Percentiles rank a stretch among this genome's conserved stretches.
These are phyloP conservation scores for Dendrolimus houi DNA, from an alignment of 2,888 invertebrate genomes.

Conservation along the genomic window DNA sequence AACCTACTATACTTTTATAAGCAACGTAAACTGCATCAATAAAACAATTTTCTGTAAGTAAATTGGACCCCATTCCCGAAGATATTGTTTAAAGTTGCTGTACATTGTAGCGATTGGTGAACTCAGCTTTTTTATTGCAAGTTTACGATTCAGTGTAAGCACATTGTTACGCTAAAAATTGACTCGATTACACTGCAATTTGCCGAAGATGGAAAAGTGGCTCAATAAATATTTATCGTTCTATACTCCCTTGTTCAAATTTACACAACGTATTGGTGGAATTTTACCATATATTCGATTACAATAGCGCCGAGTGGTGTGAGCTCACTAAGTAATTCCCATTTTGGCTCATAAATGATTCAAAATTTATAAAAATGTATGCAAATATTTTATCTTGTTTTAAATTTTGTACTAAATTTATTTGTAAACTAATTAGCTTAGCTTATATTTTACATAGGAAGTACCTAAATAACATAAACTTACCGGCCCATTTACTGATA, in stretches of 20 bases:
- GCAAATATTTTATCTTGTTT: too few species aligned
- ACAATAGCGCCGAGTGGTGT: slow-evolving; percentile 29
- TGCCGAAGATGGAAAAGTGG: slow-evolving; percentile 54
- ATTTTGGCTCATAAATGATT: too few species aligned
- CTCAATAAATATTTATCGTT: slow-evolving; percentile 68
- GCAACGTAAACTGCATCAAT: slow-evolving; percentile 41
- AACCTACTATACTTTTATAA: slow-evolving; percentile 32
- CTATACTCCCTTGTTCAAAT: slow-evolving; percentile 39
- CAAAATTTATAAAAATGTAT: too few species aligned
- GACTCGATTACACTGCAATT: slow-evolving; percentile 66
- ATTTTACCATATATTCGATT: slow-evolving; percentile 40
- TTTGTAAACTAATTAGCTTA: too few species aligned
- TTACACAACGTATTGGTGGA: slow-evolving; percentile 42
- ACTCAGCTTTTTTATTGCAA: slow-evolving; percentile 13
- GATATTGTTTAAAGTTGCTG: slow-evolving; percentile 36
- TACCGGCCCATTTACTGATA: too few species aligned
- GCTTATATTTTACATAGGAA: too few species aligned
- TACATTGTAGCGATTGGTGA: slow-evolving; percentile 11
- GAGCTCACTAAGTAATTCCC: neutral
- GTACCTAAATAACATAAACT: too few species aligned
- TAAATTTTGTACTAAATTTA: too few species aligned
- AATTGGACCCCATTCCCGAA: slow-evolving; percentile 56
- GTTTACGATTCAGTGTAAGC: slow-evolving; percentile 28
- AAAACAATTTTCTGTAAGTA: slow-evolving; percentile 58
- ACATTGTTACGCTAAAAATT: slow-evolving; percentile 59